These are phyloP conservation scores for Anthopleura sola DNA, from an alignment of 64 coral and sea anemone genomes.

Conservation along the genomic window DNA sequence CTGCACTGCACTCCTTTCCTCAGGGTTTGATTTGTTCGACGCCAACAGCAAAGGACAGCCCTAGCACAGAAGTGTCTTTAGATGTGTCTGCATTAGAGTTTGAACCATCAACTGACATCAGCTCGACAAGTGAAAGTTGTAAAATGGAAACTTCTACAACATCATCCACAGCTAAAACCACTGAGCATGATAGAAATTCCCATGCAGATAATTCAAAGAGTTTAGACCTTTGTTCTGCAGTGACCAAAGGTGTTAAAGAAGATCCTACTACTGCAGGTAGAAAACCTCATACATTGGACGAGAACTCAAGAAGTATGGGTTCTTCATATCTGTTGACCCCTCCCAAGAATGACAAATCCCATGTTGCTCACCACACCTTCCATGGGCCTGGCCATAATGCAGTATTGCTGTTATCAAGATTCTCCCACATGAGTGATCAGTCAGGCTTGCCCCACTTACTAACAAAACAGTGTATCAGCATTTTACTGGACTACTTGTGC, in stretches of 20 bases:
- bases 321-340: background rate
- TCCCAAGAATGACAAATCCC: background rate
- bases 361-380: background rate
- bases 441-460: constrained; percentile 36
- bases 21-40: background rate
- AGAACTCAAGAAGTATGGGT: background rate
- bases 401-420: constrained; percentile 66
- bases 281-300: background rate
- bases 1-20: background rate
- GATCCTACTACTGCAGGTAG: background rate
- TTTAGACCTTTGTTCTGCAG: background rate
- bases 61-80: background rate
- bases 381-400: constrained; percentile 54
- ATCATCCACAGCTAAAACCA: background rate
- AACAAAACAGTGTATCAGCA: constrained; percentile 62
- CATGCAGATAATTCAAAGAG: background rate
- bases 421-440: constrained; percentile 77
- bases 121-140: background rate
- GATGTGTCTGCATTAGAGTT: background rate
- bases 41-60: background rate
- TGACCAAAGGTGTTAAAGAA: background rate
- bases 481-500: constrained; percentile 67
- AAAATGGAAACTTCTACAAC: background rate
- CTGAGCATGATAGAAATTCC: background rate
- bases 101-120: background rate